Evolutionary conservation across 2,113 vertebrate species (phyloP).

Genomic region (Onychostoma macrolepis): DNA sequence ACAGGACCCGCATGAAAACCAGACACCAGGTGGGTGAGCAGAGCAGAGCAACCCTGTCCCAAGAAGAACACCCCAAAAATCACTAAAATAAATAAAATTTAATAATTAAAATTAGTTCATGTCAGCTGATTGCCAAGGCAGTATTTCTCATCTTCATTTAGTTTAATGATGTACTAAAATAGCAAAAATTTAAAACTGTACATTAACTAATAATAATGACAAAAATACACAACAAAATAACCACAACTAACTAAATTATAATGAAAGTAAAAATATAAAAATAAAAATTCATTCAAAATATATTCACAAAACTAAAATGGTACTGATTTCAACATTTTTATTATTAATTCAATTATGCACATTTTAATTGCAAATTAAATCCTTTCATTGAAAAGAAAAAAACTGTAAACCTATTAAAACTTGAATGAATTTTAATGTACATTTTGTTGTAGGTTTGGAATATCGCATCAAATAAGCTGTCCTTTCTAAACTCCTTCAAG

Average conservation of each 20-base stretch:
- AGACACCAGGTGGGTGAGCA: slow-evolving; percentile 31
- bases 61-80: too few species aligned
- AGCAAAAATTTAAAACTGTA: not conserved
- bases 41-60: not conserved
- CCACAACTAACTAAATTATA: not conserved
- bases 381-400: not conserved
- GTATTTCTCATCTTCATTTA: too few species aligned
- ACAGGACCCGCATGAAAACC: slow-evolving; percentile 47
- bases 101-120: not conserved
- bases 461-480: slow-evolving; percentile 83
- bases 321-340: not conserved
- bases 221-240: not conserved
- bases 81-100: too few species aligned
- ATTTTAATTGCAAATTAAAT: not conserved
- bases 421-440: too few species aligned
- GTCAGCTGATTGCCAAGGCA: not conserved
- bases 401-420: not conserved
- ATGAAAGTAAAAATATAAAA: not conserved
- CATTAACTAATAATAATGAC: not conserved
- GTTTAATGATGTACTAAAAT: not conserved
- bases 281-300: too few species aligned
- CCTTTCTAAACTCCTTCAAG: slow-evolving; percentile 88
- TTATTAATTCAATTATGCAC: not conserved
- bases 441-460: slow-evolving; percentile 83
- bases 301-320: not conserved